Base-by-base conservation (phyloP, 2,888 invertebrate species). In the Eutolmus rufibarbis region DNA sequence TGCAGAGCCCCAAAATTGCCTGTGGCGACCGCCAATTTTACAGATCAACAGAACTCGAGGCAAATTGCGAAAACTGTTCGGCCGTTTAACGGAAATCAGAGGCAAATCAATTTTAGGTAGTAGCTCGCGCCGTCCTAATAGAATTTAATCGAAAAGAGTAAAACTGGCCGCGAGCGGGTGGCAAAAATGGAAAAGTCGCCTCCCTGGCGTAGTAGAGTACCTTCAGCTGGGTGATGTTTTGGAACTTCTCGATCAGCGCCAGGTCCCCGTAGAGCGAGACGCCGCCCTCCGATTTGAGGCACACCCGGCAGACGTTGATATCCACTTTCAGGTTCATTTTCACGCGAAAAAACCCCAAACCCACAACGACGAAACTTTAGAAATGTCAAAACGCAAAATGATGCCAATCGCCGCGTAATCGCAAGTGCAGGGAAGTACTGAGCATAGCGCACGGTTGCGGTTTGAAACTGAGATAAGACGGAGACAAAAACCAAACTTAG, bases 241-340 rank as follows among this genome's bases (percentile, higher is more conserved):
- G 89, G 89, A 91, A 91, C 88, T 91, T 91, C 46, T 90, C 89
- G 12, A 89, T 79, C 8, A 91, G 87, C 14, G 85, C 74, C 14
- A 28, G 74, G 14, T 87, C 87, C 28, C 88, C 88, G 7, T 88
- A 88, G 5, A 91, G 86, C 9, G 90, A 90, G 51, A 84, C 74
- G 5, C 90, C 90, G n/a, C 88, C 87, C 23, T 90, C 90, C 3
- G 90, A 89, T 89, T 91, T 90, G 90, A 91, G 90, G 81, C 91
- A 91, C 57, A 91, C 90, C 5, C 91, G 90, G 74, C 91, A 91
- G 51, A 91, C 90, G 87, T 90, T 90, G 74, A 91, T 90, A 19
- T 82, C 82, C 37, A 82, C 82, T 40, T 82, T 82, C 4, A 82
- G 31, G 19, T 57, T 23, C 82, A 82, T 82, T 82, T 57, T 82